Conservation (phyloP, 2,113 vertebrate genomes). For the Hepsetus odoe region DNA sequence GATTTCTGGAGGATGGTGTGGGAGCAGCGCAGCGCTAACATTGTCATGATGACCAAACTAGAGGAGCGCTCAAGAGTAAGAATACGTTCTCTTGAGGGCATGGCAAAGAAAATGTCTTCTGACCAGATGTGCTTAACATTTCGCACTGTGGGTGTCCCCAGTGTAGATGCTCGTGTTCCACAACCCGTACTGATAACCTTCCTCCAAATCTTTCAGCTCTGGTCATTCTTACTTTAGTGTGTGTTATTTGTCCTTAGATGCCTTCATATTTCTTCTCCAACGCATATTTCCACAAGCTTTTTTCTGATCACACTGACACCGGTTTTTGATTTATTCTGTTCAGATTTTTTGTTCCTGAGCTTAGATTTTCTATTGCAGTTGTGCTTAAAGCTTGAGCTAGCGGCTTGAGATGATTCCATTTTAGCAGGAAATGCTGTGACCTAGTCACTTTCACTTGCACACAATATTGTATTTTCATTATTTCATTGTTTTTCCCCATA, state of each 20-base stretch:
- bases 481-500: no score
- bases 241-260: conserved; percentile 53
- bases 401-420: background rate
- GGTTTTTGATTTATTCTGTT: background rate
- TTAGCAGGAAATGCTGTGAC: background rate
- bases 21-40: conserved; percentile 94
- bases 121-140: no score
- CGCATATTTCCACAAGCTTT: conserved; percentile 45
- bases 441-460: background rate
- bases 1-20: conserved; percentile 99
- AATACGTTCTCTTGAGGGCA: background rate
- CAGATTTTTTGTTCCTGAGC: no score
- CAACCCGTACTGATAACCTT: background rate
- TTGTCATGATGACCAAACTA: conserved; percentile 99
- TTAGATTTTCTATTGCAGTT: background rate
- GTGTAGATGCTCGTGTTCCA: background rate
- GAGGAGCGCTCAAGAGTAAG: conserved; percentile 97
- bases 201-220: background rate
- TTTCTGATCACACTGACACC: conserved; percentile 21
- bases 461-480: no score
- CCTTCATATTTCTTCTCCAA: conserved; percentile 63
- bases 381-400: background rate
- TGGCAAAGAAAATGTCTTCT: no score
- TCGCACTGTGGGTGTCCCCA: no score
- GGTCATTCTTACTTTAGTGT: background rate